phyloP scores from a whole-genome alignment of 2,113 vertebrate species.

The Strix uralensis region DNA sequence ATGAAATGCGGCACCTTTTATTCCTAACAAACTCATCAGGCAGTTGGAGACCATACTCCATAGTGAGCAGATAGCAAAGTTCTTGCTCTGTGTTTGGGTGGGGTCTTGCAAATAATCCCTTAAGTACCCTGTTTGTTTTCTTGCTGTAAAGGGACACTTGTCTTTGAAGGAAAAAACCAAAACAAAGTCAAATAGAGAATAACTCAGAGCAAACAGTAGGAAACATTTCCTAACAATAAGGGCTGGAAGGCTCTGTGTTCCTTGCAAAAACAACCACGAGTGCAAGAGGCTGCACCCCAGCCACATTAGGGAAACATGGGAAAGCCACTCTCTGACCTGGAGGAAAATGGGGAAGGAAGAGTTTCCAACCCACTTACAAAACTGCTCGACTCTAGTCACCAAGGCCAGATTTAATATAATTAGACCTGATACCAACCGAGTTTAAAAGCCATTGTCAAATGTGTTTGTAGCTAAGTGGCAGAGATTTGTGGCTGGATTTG shows the following conservation, averaged over 20 bases:
- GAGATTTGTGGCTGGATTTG: neutral
- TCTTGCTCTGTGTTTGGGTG: neutral
- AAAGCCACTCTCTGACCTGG: neutral
- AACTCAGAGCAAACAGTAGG: neutral
- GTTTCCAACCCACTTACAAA: neutral
- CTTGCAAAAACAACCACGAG: neutral
- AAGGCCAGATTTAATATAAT: neutral
- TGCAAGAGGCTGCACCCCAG: neutral
- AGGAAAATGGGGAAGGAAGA: neutral
- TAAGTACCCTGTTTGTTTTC: slow-evolving; percentile 16
- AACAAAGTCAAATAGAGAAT: slow-evolving; percentile 25
- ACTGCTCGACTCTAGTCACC: neutral
- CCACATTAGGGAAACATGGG: neutral
- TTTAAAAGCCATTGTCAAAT: neutral
- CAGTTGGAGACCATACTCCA: neutral
- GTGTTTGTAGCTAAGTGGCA: neutral
- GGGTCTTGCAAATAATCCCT: slow-evolving; percentile 3
- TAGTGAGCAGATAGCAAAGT: neutral
- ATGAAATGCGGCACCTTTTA: neutral
- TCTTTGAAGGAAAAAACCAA: slow-evolving; percentile 13
- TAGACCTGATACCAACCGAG: neutral
- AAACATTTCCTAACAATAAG: slow-evolving; percentile 23
- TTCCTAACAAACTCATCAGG: neutral
- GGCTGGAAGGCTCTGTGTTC: neutral
- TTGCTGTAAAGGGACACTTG: slow-evolving; percentile 25